Evolutionary conservation across 2,888 invertebrate genomes (phyloP), one percentile per base, ranked within the genome.

Genomic region (Podabrus alpinus): DNA sequence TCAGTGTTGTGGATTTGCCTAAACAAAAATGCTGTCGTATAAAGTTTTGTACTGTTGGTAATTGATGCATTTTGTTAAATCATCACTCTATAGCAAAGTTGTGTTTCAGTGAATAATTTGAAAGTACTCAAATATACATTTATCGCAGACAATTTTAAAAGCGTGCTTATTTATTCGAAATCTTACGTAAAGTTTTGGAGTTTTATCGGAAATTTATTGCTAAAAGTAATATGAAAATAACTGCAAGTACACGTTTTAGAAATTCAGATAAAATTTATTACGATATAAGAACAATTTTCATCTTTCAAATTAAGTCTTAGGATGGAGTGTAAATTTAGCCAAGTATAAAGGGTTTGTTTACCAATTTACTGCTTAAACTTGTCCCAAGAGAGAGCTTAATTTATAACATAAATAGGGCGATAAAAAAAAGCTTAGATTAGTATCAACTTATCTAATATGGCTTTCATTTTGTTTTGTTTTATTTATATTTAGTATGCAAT

Each of bases 241-340:
- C 45, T 45, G 45, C 45, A 45, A n/a, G 66, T 59, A 24, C 15
- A 71, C 45, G 45, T 66, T 71, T 66, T 15, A 17, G 45, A 59
- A 71, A 67, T 66, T 71, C 59, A 15, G 71, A 21, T 24, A 21
- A 21, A 71, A 72, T 68, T 68, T 72, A 72, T 72, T 68, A 62
- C 68, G 45, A 72, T 68, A 72, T 72, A 72, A 72, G 68, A 68
- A 15, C 72, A 67, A 72, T 72, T 72, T 72, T 72, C 72, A 67
- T 72, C 68, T 29, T 72, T 72, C 72, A 72, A 72, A 68, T 68
- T 72, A 68, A 72, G 72, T 67, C 68, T 59, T 61, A 67, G 72
- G 68, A 68, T 68, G 68, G 67, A 72, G 68, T 68, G 72, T 72
- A 72, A 72, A 72, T 72, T 68, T 67, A 62, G 15, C 62, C 68